Evolutionary conservation across 2,888 invertebrate species (phyloP).

Genomic region (Mesorhabditis belari): DNA sequence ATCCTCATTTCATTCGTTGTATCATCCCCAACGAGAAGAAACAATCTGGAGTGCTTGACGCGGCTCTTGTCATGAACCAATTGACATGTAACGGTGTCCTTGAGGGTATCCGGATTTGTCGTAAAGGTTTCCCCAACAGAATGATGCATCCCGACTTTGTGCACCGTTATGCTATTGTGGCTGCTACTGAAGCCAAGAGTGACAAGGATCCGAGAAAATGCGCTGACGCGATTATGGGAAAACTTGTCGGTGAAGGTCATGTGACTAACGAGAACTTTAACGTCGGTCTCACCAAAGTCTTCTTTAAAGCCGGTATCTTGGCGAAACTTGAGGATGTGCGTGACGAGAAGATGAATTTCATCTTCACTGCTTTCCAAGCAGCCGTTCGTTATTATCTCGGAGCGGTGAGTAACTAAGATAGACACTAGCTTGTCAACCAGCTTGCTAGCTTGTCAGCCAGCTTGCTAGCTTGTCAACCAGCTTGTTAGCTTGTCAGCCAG

Average conservation of each 20-base stretch:
- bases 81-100: conserved; percentile 99
- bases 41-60: conserved; percentile 75
- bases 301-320: conserved; percentile 99
- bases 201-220: conserved; percentile 46
- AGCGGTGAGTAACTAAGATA: neutral
- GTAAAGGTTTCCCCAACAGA: conserved; percentile 99
- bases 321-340: conserved; percentile 99
- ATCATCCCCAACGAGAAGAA: conserved; percentile 84
- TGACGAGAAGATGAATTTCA: conserved; percentile 90
- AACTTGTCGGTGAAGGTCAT: conserved; percentile 66
- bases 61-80: conserved; percentile 97
- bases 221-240: conserved; percentile 58
- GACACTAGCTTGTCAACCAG: too few species aligned
- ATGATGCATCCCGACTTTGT: conserved; percentile 99
- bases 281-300: conserved; percentile 60
- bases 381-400: conserved; percentile 37
- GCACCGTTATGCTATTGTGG: conserved; percentile 63
- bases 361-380: conserved; percentile 76
- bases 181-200: conserved; percentile 44
- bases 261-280: conserved; percentile 74
- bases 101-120: conserved; percentile 99
- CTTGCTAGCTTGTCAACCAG: too few species aligned
- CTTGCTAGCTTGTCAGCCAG: too few species aligned
- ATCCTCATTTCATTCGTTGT: conserved; percentile 99
- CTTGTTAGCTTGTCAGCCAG: too few species aligned